Evolutionary conservation across 2,797 vertebrate species (phyloP).

Genomic region (Lophius americanus): DNA sequence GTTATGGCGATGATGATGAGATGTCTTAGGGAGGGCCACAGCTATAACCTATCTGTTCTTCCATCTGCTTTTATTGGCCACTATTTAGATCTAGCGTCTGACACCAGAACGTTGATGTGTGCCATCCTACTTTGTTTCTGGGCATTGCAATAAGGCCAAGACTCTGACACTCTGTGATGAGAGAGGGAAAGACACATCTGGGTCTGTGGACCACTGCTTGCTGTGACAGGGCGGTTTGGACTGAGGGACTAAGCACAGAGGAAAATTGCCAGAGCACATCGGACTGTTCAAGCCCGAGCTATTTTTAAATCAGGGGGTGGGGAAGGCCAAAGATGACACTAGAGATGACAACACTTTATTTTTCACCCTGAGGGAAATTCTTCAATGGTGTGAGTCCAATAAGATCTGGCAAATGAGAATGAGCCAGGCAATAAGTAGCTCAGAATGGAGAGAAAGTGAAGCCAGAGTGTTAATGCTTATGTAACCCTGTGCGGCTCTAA

Average conservation of each 20-base stretch:
- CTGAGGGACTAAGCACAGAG: conserved; percentile 40
- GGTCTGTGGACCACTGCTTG: conserved; percentile 61
- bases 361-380: conserved; percentile 65
- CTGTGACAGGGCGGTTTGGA: conserved; percentile 48
- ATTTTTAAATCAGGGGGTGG: conserved; percentile 69
- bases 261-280: conserved; percentile 56
- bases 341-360: conserved; percentile 72
- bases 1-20: conserved; percentile 5
- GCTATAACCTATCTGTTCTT: conserved; percentile 30
- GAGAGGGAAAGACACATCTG: conserved; percentile 61
- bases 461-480: conserved; percentile 61
- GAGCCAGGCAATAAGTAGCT: conserved; percentile 53
- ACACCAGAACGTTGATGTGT: conserved; percentile 30
- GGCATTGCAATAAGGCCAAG: conserved; percentile 29
- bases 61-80: conserved; percentile 38
- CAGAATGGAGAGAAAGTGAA: conserved; percentile 41
- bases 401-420: conserved; percentile 59
- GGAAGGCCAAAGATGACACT: conserved; percentile 64
- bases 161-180: conserved; percentile 39
- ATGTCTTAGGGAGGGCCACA: conserved; percentile 6
- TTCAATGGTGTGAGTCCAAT: conserved; percentile 58
- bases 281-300: conserved; percentile 55
- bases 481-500: conserved; percentile 44
- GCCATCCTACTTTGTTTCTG: conserved; percentile 35
- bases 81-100: conserved; percentile 23